Percentiles rank a stretch among this genome's conserved stretches.
Evolutionary conservation across 2,113 vertebrate genomes (phyloP).

Genomic region (Nettapus auritus): DNA sequence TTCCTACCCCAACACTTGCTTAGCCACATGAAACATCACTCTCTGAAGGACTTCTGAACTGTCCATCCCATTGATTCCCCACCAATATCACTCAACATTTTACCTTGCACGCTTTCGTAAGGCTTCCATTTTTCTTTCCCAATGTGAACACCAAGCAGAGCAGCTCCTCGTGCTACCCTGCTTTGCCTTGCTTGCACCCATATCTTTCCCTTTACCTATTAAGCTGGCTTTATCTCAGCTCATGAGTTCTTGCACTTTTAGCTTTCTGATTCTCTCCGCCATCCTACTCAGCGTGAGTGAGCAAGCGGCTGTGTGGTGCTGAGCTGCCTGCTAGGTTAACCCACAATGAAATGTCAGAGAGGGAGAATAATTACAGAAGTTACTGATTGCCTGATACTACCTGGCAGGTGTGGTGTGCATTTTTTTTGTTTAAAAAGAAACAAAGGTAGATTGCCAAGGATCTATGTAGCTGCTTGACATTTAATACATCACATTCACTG

Average conservation of each 20-base stretch:
- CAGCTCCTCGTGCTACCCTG: too few species aligned
- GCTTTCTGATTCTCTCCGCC: too few species aligned
- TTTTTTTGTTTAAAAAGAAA: not conserved
- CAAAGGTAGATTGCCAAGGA: not conserved
- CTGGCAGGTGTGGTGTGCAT: not conserved
- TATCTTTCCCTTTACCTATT: too few species aligned
- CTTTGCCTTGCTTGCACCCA: too few species aligned
- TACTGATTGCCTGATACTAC: not conserved
- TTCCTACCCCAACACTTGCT: not conserved
- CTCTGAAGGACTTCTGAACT: not conserved
- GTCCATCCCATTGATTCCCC: not conserved
- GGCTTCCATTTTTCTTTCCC: not conserved
- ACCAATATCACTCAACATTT: not conserved
- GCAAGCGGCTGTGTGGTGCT: not conserved
- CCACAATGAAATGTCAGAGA: not conserved
- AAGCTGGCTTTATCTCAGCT: too few species aligned
- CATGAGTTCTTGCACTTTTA: too few species aligned
- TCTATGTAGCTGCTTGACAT: conserved; percentile 14
- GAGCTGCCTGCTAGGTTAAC: not conserved
- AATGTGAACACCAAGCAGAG: not conserved
- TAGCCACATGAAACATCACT: not conserved
- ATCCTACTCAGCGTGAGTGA: too few species aligned
- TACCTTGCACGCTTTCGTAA: not conserved
- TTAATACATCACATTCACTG: not conserved
- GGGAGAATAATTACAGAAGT: not conserved